phyloP scores from a whole-genome alignment of 2,113 vertebrate genomes.

The Gobius niger region DNA sequence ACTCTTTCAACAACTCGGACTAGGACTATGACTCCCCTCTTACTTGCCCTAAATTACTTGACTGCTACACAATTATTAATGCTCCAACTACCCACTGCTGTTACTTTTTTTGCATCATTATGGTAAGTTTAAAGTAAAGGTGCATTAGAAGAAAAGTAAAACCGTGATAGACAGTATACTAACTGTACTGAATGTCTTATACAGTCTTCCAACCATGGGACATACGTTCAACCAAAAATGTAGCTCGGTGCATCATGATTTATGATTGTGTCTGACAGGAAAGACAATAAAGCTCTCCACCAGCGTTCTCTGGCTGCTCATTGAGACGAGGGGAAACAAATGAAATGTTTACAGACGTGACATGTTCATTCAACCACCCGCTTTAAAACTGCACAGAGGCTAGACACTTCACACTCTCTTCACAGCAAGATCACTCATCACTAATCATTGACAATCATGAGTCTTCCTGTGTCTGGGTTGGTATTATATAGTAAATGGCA shows the following conservation, averaged over 20 bases:
- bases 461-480: neutral
- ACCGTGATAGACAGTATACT: no score
- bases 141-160: no score
- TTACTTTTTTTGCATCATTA: no score
- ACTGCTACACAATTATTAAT: no score
- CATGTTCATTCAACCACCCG: constrained; percentile 7
- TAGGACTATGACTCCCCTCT: no score
- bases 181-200: no score
- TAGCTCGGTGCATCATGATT: neutral
- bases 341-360: constrained; percentile 12
- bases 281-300: constrained; percentile 19
- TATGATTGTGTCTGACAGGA: constrained; percentile 16
- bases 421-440: constrained; percentile 1
- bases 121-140: no score
- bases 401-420: neutral
- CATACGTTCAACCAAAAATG: neutral
- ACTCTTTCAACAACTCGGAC: no score
- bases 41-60: no score
- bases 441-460: no score
- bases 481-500: no score
- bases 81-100: no score
- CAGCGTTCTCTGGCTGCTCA: constrained; percentile 20
- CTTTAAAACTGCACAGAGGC: constrained; percentile 8
- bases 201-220: constrained; percentile 2
- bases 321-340: constrained; percentile 17